Base-by-base conservation (phyloP, 1,140 invertebrate genomes). In the Tetragonula clypearis region DNA sequence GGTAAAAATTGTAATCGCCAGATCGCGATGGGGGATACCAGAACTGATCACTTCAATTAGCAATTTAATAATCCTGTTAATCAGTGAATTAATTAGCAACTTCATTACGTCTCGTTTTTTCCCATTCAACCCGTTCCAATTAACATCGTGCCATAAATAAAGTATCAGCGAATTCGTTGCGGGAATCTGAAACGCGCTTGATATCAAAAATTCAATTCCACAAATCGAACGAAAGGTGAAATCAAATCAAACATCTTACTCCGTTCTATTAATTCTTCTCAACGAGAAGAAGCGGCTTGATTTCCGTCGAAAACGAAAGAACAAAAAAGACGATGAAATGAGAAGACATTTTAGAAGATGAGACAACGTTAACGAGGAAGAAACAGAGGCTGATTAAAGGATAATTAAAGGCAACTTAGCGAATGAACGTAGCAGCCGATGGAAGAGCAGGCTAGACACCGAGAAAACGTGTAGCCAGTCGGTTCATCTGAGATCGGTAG, bases 401-500 rank as follows among this genome's bases (percentile, higher is more conserved):
- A 79, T 89, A 82, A 89, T 89, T 86, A 85, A 49, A 81, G 72
- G 60, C 65, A 62, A 82, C 69, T 58, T 21, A 53, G 0, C 41
- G 14, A 8, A 1, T 14, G 49, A n/a, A 26, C 17, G n/a, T 60
- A 26, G 58, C 62, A 15, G 56, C 8, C 11, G 12, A 15, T 66
- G 60, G 23, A 56, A 84, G 72, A 85, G 79, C 23, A 85, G 79
- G 26, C 23, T 49, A 2, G 66, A 81, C 69, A 41, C 53, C 56
- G 73, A n/a, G 75, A 60, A 30, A 71, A 79, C 80, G 76, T 79
- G 68, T 86, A 86, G 78, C 65, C 79, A 62, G 78, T 84, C 62
- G 66, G 60, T 77, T 87, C 81, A 73, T 80, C 79, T 15, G 26
- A 68, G 69, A 79, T 79, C 79, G 68, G 79, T 82, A 69, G 88